A percentile compares a stretch with the other conserved stretches of the same genome.
Evolutionary conservation across 2,888 invertebrate genomes (phyloP).

Genomic region (Tenodera sinensis): DNA sequence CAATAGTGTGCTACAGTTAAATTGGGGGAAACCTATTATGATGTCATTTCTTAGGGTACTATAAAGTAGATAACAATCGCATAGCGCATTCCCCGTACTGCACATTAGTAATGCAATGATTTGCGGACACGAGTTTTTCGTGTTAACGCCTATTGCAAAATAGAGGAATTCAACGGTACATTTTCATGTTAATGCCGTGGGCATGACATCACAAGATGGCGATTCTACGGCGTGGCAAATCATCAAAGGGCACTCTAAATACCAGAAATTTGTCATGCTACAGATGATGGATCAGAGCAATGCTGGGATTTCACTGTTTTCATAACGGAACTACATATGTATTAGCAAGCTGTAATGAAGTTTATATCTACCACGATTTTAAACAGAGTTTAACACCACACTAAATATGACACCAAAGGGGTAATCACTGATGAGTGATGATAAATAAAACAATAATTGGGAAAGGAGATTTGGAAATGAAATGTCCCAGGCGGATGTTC

Average conservation of each 20-base stretch:
- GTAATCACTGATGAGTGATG: too few relatives aligned
- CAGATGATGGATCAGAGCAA: neutral
- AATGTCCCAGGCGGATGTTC: too few relatives aligned
- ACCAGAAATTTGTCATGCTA: neutral
- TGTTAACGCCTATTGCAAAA: neutral
- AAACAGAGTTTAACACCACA: too few relatives aligned
- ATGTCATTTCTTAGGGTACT: neutral
- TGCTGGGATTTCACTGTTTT: too few relatives aligned
- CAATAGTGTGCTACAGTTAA: neutral
- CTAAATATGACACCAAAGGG: too few relatives aligned
- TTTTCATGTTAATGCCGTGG: neutral
- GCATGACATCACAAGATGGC: neutral
- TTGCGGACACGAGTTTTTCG: neutral
- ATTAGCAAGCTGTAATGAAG: too few relatives aligned
- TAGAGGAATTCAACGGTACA: neutral
- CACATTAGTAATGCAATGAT: neutral
- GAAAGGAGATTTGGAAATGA: too few relatives aligned
- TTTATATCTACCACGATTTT: too few relatives aligned
- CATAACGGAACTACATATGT: too few relatives aligned
- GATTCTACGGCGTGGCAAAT: neutral
- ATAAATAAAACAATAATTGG: too few relatives aligned
- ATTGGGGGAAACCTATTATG: neutral
- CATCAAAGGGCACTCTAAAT: neutral
- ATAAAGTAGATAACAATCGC: too few relatives aligned
- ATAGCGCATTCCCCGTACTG: neutral